Conservation (phyloP, 2,113 vertebrate species). For the Lichenostomus cassidix region DNA sequence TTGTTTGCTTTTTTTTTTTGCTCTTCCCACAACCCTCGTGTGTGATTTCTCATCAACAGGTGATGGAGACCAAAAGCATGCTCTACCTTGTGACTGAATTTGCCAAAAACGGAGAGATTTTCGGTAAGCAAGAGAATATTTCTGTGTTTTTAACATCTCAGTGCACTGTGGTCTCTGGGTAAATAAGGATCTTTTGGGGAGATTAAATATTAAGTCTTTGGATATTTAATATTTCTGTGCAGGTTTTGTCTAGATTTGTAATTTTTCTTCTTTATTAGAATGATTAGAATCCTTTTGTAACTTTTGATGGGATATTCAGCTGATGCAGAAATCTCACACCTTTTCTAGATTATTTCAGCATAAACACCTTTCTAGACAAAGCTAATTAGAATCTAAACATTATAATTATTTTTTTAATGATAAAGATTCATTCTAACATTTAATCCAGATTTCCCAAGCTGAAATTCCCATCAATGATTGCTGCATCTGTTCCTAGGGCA, state of each 20-base stretch:
- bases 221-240: neutral
- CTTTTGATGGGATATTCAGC: neutral
- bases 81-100: conserved; percentile 98
- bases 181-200: neutral
- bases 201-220: too few species aligned
- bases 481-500: neutral
- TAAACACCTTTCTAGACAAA: neutral
- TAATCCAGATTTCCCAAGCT: neutral
- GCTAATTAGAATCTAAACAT: neutral
- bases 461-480: neutral
- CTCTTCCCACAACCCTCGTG: neutral
- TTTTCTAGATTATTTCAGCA: neutral
- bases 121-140: conserved; percentile 82
- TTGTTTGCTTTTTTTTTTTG: neutral
- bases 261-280: neutral
- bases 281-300: neutral
- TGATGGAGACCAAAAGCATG: conserved; percentile 99
- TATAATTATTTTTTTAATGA: neutral
- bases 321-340: neutral
- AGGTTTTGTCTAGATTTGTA: neutral
- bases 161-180: neutral
- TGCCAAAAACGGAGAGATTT: conserved; percentile 98
- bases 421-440: neutral
- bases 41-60: conserved; percentile 74
- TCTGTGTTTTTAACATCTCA: fast-evolving